Percentiles rank a stretch among this genome's conserved stretches.
Evolutionary conservation across 2,888 invertebrate species (phyloP).

Genomic region (Homarus gammarus): DNA sequence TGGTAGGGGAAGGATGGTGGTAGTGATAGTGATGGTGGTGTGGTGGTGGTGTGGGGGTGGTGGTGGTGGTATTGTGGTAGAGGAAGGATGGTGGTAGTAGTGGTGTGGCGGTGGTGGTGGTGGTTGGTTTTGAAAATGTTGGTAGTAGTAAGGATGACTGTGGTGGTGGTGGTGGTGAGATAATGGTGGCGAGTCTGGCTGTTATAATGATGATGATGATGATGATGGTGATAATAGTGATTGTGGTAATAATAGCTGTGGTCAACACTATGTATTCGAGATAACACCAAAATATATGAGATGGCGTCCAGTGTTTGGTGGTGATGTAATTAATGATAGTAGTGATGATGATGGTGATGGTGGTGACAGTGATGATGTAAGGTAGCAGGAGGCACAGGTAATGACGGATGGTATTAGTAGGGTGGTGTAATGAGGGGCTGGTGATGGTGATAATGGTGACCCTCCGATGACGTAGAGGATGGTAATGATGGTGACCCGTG

Average conservation of each 20-base stretch:
- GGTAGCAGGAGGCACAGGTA: too few species aligned
- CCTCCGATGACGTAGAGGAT: too few species aligned
- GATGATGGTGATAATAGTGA: background rate
- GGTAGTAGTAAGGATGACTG: background rate
- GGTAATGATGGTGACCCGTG: conserved; percentile 34
- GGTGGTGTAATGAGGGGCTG: background rate
- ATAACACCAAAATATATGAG: too few species aligned
- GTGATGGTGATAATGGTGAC: conserved; percentile 10
- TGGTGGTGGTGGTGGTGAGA: background rate
- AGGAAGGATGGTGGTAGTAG: background rate
- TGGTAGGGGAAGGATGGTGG: too few species aligned
- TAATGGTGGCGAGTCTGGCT: conserved; percentile 12
- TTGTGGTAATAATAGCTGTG: background rate
- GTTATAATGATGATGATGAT: conserved; percentile 7
- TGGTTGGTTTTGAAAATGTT: background rate
- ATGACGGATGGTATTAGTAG: background rate
- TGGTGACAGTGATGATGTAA: background rate
- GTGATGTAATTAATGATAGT: background rate
- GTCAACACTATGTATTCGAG: background rate
- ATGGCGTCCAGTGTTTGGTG: background rate
- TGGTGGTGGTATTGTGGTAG: background rate
- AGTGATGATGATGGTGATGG: conserved; percentile 1
- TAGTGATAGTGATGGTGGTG: background rate
- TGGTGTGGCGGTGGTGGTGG: background rate
- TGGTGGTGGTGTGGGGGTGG: background rate